Evolutionary conservation across 2,888 invertebrate genomes (phyloP), one percentile per base, ranked within the genome.

Genomic region (Dasysyrphus tricinctus): DNA sequence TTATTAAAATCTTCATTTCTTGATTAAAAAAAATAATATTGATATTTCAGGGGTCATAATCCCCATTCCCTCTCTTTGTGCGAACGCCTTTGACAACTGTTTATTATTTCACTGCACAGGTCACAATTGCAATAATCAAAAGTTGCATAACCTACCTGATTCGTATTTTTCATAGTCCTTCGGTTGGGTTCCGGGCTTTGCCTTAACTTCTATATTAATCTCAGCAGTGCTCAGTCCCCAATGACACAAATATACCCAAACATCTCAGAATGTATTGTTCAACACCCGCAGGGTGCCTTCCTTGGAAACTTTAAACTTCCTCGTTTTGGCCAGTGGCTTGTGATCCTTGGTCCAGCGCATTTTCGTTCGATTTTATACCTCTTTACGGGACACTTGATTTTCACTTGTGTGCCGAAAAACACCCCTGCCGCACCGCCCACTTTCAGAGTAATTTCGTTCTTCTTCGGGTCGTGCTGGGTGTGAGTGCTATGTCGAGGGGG

Each of bases 331-430:
- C 82, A 97, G 93, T 70, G 95, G 95, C 89, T 95, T 95, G 88
- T 96, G 96, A 91, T 98, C 97, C 91, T 98, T 98, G 74, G 95
- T 95, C 98, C 98, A 98, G 89, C 95, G 94, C 88, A 98, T 97
- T 91, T 96, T 96, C 0, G 97, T 96, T 85, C 97, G 93, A 91
- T 96, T 95, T 91, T 95, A n/a, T n/a, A 96, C 1, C 93, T 95
- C 91, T 97, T 97, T 24, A 97, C 97, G 0, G 98, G 98, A 91
- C 98, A 98, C 91, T 98, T 97, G 88, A 98, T 97, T 93, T 98
- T 98, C 81, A 98, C 95, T 90, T 97, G 96, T 0, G 97, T 97
- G 8, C 98, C 98, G 89, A 96, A 95, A 93, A 97, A 98, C 63
- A 98, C 96, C 1, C 96, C 96, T 0, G 98, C 98, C 96, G 0